Percentiles rank a stretch among this genome's conserved stretches.
Evolutionary conservation across 2,888 invertebrate species (phyloP).

Genomic region (Cephus sareptanus): DNA sequence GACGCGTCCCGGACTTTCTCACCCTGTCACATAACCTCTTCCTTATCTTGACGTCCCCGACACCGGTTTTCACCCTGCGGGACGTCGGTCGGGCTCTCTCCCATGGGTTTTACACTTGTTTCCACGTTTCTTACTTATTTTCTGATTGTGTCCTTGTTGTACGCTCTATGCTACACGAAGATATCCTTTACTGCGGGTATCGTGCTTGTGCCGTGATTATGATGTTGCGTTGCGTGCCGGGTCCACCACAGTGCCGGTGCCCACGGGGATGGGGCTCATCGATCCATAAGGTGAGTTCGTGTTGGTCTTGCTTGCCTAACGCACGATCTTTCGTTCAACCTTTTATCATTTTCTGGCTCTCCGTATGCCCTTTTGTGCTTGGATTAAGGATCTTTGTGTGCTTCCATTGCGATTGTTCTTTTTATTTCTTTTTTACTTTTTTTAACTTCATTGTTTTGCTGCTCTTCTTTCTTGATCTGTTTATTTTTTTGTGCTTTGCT

Average conservation of each 20-base stretch:
- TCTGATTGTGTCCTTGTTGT: background rate
- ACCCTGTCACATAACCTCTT: background rate
- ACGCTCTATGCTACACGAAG: background rate
- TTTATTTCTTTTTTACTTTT: too few relatives aligned
- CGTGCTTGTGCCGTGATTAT: constrained; percentile 3
- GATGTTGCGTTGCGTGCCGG: constrained; percentile 32
- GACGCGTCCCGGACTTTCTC: background rate
- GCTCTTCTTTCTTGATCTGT: background rate
- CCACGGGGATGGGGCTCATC: constrained; percentile 30
- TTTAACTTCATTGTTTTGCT: background rate
- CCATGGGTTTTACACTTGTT: background rate
- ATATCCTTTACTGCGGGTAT: background rate
- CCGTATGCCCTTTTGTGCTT: background rate
- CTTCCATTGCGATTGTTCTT: background rate
- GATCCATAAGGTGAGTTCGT: constrained; percentile 26
- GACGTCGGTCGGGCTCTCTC: background rate
- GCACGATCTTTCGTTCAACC: background rate
- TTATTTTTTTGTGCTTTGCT: background rate
- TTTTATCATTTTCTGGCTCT: background rate
- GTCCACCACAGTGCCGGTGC: constrained; percentile 35
- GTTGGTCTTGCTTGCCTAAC: background rate
- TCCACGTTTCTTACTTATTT: background rate
- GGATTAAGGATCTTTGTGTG: background rate
- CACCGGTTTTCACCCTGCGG: background rate
- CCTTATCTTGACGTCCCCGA: background rate